Percentiles rank a stretch among this genome's conserved stretches.
These are phyloP conservation scores for Xiphophorus couchianus DNA, from an alignment of 2,113 vertebrate species.

Conservation along the genomic window DNA sequence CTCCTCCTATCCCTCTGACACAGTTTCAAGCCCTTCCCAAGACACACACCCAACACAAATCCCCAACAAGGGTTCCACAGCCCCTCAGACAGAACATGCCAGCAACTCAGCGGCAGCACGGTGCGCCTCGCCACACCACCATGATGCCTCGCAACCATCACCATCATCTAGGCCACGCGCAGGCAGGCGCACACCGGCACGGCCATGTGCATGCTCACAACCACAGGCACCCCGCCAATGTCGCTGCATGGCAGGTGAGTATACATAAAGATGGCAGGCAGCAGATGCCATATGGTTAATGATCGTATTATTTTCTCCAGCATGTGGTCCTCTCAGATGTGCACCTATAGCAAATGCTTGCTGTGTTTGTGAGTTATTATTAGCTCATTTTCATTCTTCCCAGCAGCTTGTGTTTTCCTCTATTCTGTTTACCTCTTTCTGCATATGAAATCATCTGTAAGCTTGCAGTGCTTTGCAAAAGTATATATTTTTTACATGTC, in stretches of 20 bases:
- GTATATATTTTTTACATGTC: not conserved
- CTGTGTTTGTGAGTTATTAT: not conserved
- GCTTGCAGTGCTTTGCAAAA: not conserved
- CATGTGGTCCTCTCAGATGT: conserved; percentile 11
- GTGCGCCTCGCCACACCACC: conserved; percentile 5
- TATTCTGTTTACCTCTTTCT: not conserved
- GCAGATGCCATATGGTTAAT: conserved; percentile 25
- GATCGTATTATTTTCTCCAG: conserved; percentile 19
- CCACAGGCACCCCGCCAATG: conserved; percentile 24
- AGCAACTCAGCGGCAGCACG: conserved; percentile 40
- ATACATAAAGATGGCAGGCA: conserved; percentile 10
- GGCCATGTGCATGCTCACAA: conserved; percentile 13
- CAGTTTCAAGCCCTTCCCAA: conserved; percentile 73
- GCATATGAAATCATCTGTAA: not conserved
- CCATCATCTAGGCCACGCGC: conserved; percentile 43
- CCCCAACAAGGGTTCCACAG: conserved; percentile 32
- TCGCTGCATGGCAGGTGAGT: conserved; percentile 69
- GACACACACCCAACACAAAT: conserved; percentile 41
- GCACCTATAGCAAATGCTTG: conserved; percentile 23
- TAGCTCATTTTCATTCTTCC: not conserved
- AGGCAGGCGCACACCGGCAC: conserved; percentile 32
- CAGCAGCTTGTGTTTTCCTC: conserved; percentile 6
- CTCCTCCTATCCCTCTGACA: conserved; percentile 64
- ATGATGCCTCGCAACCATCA: conserved; percentile 37
- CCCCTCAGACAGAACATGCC: conserved; percentile 50